Conservation (phyloP, 1,140 invertebrate genomes). For the Musca vetustissima region DNA sequence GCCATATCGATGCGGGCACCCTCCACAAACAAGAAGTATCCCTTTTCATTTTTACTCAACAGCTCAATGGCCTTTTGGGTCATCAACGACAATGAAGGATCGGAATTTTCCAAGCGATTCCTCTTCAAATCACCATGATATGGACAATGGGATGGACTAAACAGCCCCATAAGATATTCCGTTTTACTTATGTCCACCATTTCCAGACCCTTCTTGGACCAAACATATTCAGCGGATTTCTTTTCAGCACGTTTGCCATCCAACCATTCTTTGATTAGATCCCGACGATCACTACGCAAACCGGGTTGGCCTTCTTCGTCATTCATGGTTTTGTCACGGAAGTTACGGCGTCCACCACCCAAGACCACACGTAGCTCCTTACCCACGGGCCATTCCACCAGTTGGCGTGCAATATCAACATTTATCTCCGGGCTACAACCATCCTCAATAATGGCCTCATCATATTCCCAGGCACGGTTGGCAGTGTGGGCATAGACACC, state of each 20-base stretch:
- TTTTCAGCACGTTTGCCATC: conserved; percentile 60
- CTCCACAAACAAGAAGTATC: conserved; percentile 89
- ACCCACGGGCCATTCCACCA: conserved; percentile 69
- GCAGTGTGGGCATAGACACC: conserved; percentile 80
- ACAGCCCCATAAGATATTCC: conserved; percentile 73
- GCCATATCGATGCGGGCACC: conserved; percentile 83
- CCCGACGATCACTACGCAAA: conserved; percentile 59
- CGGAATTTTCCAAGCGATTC: conserved; percentile 42
- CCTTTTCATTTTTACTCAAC: conserved; percentile 75
- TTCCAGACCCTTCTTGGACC: conserved; percentile 65
- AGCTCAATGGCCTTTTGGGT: conserved; percentile 78
- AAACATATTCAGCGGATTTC: conserved; percentile 63
- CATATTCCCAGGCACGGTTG: conserved; percentile 75
- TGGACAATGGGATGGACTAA: conserved; percentile 53
- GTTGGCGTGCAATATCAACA: conserved; percentile 73
- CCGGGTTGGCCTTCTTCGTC: conserved; percentile 69
- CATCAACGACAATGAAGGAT: conserved; percentile 82
- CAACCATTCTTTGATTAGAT: conserved; percentile 71
- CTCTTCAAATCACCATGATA: conserved; percentile 58
- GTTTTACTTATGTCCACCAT: conserved; percentile 62
- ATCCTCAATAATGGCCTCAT: conserved; percentile 59
- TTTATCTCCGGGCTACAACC: conserved; percentile 46
- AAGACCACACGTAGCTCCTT: conserved; percentile 65
- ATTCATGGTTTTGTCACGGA: conserved; percentile 61
- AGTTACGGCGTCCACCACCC: conserved; percentile 73